Conservation (phyloP, 2,113 vertebrate genomes). For the Cynocephalus volans region DNA sequence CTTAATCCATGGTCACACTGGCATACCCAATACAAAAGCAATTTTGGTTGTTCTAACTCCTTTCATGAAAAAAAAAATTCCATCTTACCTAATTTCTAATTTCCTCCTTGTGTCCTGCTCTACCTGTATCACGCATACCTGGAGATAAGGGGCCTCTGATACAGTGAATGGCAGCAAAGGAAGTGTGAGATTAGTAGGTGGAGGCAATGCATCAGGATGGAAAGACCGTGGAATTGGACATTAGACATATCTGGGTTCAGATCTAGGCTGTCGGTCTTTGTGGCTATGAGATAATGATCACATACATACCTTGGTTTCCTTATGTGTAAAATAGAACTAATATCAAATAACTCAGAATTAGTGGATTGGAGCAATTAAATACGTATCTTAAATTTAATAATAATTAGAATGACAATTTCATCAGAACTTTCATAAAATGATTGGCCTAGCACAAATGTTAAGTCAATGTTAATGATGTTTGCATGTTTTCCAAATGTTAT, state of each 20-base stretch:
- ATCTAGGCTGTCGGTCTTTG: neutral
- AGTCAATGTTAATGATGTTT: neutral
- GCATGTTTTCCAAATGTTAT: neutral
- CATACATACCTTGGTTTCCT: neutral
- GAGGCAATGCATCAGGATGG: neutral
- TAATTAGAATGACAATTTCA: neutral
- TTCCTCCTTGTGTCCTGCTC: neutral
- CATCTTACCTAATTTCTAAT: neutral
- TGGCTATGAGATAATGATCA: neutral
- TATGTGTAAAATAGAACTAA: neutral
- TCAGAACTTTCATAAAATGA: constrained; percentile 13
- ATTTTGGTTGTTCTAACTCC: neutral
- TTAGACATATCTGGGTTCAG: neutral
- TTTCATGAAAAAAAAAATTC: neutral
- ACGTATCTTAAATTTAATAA: neutral
- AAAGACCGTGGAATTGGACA: neutral
- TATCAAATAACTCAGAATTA: neutral
- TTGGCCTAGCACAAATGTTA: neutral
- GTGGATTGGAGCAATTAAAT: neutral
- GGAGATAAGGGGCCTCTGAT: neutral
- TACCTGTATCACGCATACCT: neutral
- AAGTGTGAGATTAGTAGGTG: neutral
- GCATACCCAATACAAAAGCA: neutral
- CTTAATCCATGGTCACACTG: neutral
- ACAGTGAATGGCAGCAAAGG: neutral